A percentile compares a stretch with the other conserved stretches of the same genome.
phyloP scores from a whole-genome alignment of 2,113 vertebrate genomes.

The Dermatemys mawii region DNA sequence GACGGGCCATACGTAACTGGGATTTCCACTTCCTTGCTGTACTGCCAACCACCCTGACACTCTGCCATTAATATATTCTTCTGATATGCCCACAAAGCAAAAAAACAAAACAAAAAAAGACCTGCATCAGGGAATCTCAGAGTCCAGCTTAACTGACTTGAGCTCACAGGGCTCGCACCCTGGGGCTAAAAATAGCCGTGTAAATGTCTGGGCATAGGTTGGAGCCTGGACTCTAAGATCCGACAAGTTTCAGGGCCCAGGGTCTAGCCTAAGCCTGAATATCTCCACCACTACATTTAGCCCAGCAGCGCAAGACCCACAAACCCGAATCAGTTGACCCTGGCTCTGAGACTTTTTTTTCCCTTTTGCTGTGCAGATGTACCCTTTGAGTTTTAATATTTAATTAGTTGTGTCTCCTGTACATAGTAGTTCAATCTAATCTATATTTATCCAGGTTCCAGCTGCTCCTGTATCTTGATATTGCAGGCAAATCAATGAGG shows the following conservation, averaged over 20 bases:
- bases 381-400: background rate
- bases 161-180: too few relatives aligned
- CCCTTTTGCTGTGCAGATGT: background rate
- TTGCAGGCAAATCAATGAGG: slow-evolving; percentile 25
- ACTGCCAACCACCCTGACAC: background rate
- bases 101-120: background rate
- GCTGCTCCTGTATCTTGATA: background rate
- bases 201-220: background rate
- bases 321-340: background rate
- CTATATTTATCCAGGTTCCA: background rate
- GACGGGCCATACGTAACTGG: background rate
- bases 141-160: too few relatives aligned
- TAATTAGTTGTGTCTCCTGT: background rate
- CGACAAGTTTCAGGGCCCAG: too few relatives aligned
- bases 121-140: background rate
- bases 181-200: too few relatives aligned
- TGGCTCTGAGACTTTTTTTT: background rate
- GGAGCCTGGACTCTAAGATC: background rate
- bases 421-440: background rate
- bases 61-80: background rate
- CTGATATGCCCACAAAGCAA: background rate
- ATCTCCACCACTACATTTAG: background rate
- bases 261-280: background rate
- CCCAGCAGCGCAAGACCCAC: background rate
- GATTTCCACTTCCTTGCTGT: slow-evolving; percentile 25